Evolutionary conservation across 92 coral and sea anemone species (phyloP), one percentile per base, ranked within the genome.

Genomic region (Desmophyllum pertusum): DNA sequence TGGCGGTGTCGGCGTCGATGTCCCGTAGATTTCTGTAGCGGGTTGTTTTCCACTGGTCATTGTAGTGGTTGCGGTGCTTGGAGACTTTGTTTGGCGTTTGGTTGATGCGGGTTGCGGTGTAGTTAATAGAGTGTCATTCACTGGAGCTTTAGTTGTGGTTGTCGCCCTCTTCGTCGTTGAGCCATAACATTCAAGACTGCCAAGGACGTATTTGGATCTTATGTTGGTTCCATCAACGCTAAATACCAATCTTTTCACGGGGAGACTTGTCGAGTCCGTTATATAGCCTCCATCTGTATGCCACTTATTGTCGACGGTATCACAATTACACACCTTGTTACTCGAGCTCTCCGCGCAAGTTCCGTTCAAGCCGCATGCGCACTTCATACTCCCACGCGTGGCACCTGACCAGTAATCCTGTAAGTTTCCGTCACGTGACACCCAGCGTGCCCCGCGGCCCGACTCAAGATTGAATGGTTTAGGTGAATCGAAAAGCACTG

Each of bases 371-470:
- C 98, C 98, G 79, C 98, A 94, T 33, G 93, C 93, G 83, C 98
- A 94, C 36, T 91, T 92, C 79, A 83, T 52, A 64, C 98, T 94
- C 67, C 98, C 95, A 6, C 88, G 92, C 61, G 81, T 75, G 9
- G 98, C 95, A 2, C 98, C 95, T 23, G 93, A 94, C 98, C 98
- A 94, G 83, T 91, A 94, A 84, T 94, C 98, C 86, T 92, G 92
- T 8, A 88, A 39, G 30, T 84, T 80, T 30, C 93, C 94, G 50
- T 81, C 93, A 84, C 93, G 90, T 70, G 98, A 94, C 61, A 89
- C 81, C 98, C 98, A 94, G 76, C 98, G 91, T 46, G 95, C 98
- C 76, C 98, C 98, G 77, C 95, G 93, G 74, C 98, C 95, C 10
- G 71, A n/a, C 42, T 88, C 57, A 48, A 72, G 75, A 50, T 89